These are phyloP conservation scores for Caenorhabditis angaria DNA, from an alignment of 2,888 invertebrate species.

Conservation along the genomic window DNA sequence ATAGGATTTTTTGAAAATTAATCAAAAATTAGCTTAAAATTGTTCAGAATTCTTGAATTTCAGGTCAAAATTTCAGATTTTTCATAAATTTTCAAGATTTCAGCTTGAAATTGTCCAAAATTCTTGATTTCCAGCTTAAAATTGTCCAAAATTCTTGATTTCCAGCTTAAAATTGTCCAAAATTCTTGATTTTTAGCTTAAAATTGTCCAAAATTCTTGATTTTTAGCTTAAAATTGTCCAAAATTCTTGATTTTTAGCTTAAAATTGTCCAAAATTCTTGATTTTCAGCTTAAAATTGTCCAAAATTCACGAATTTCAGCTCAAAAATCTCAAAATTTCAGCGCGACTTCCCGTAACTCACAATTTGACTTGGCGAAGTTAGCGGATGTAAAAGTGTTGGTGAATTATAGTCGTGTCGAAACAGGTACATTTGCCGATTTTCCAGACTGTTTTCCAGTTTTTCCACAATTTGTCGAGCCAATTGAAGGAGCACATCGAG, in stretches of 20 bases:
- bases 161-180: no score
- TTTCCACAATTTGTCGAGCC: conserved; percentile 61
- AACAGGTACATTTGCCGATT: conserved; percentile 67
- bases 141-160: no score
- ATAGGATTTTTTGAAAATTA: no score
- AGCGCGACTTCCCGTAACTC: no score
- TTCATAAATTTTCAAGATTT: no score
- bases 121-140: no score
- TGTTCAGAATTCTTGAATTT: no score
- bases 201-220: no score
- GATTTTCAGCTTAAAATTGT: background rate
- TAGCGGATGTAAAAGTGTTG: conserved; percentile 65
- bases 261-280: background rate
- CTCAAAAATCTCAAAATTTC: background rate
- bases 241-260: background rate
- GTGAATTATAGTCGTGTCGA: conserved; percentile 69
- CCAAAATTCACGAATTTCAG: background rate
- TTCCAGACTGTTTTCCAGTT: conserved; percentile 23
- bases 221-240: conserved; percentile 4
- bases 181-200: no score
- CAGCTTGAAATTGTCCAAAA: no score
- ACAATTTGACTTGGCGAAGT: conserved; percentile 63
- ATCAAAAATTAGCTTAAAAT: no score
- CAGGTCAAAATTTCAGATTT: no score
- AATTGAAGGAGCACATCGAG: conserved; percentile 56